Evolutionary conservation across 37 sponge, comb jelly and placozoan genomes (phyloP), one percentile per base, ranked within the genome.

Genomic region (Petrosia ficiformis): DNA sequence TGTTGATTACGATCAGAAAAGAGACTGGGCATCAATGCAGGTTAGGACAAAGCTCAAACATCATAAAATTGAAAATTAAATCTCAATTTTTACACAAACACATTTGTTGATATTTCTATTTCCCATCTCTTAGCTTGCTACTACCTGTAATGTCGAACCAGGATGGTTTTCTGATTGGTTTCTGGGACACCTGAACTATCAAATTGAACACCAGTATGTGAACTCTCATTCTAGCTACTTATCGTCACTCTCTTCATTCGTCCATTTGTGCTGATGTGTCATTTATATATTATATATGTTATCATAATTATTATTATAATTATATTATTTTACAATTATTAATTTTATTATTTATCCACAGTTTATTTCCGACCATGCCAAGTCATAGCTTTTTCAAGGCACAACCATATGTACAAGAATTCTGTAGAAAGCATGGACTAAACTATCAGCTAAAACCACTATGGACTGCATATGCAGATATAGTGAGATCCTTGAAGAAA

Each of bases 141-240:
- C 80, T 8, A 89, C 89, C 28, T 66, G 84, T 29, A 82, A 89
- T 65, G 84, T 73, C 3, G 73, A 83, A 39, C 16, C 59, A 29
- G 80, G 80, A 0, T 80, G 74, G 41, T 76, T 92, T 42, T 75
- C 59, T 28, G 83, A 82, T 81, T 92, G 92, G 92, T 92, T 86
- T 36, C 41, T 77, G 25, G 92, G 92, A 26, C 92, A 92, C 59
- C 78, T 92, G 40, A 92, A 92, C 79, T 87, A 66, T 39, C 92
- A 92, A 59, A 87, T 92, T 44, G 92, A 92, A 69, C 92, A 92
- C 78, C 92, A 92, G 89, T 89, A 68, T 78, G 89, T n/a, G n/a
- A n/a, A n/a, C n/a, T n/a, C n/a, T n/a, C n/a, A n/a, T n/a, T n/a
- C n/a, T 71, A 1, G 35, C 1, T 6, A 34, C n/a, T n/a, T n/a